Evolutionary conservation across 1,140 invertebrate genomes (phyloP).

Genomic region (Drosophila nigrodunni): DNA sequence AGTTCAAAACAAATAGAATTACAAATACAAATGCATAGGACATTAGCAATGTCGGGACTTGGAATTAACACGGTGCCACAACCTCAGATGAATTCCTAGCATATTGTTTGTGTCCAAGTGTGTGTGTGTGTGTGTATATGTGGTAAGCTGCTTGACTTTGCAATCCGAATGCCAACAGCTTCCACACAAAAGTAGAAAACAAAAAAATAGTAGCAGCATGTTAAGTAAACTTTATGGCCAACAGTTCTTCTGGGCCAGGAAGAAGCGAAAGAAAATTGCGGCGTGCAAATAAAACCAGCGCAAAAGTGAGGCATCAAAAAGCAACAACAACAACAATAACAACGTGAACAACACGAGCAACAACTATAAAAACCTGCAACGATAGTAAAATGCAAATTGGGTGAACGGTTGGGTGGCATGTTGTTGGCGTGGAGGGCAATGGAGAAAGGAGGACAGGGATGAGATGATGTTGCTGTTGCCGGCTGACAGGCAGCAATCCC

Average conservation of each 20-base stretch:
- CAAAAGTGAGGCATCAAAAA: slow-evolving; percentile 79
- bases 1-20: slow-evolving; percentile 54
- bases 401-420: slow-evolving; percentile 32
- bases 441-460: neutral
- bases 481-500: slow-evolving; percentile 53
- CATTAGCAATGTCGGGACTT: slow-evolving; percentile 68
- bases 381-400: slow-evolving; percentile 82
- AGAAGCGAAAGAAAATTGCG: slow-evolving; percentile 65
- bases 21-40: slow-evolving; percentile 62
- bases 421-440: neutral
- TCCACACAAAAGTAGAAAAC: slow-evolving; percentile 45
- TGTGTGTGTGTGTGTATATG: slow-evolving; percentile 22
- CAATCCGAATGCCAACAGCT: slow-evolving; percentile 76
- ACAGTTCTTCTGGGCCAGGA: slow-evolving; percentile 13
- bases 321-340: slow-evolving; percentile 60
- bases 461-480: slow-evolving; percentile 2
- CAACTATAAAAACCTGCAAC: slow-evolving; percentile 80
- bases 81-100: slow-evolving; percentile 45
- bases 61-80: slow-evolving; percentile 57
- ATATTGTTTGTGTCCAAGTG: slow-evolving; percentile 41
- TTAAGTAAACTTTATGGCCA: slow-evolving; percentile 82
- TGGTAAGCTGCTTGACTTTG: slow-evolving; percentile 76
- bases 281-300: slow-evolving; percentile 73
- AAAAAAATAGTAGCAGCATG: slow-evolving; percentile 56
- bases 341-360: slow-evolving; percentile 56